Conservation (phyloP, 2,888 invertebrate genomes). For the Conchocele bisecta region DNA sequence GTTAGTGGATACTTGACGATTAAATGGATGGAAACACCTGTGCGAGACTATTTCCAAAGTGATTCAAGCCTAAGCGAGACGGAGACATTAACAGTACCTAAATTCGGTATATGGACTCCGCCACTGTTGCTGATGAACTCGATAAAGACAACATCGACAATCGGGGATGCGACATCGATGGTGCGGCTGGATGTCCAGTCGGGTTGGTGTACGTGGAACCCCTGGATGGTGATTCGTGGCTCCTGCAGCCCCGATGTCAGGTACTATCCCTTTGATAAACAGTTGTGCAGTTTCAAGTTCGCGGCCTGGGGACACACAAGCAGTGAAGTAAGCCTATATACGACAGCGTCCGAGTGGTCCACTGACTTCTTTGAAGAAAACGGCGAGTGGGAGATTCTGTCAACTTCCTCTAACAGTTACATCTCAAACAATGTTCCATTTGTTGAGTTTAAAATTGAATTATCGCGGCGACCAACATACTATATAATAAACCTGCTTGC, state of each 20-base stretch:
- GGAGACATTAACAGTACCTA: too few relatives aligned
- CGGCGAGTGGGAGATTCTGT: conserved; percentile 42
- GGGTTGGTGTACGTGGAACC: conserved; percentile 36
- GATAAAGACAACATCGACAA: conserved; percentile 26
- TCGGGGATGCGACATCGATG: conserved; percentile 39
- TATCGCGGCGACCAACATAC: conserved; percentile 37
- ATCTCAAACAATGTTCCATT: conserved; percentile 22
- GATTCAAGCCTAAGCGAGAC: conserved; percentile 15
- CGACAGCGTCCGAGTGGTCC: conserved; percentile 11
- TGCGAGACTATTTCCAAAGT: neutral
- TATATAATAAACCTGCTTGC: conserved; percentile 43
- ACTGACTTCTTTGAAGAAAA: conserved; percentile 46
- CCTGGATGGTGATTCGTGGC: conserved; percentile 36
- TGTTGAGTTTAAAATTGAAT: conserved; percentile 25
- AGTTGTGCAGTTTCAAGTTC: conserved; percentile 38
- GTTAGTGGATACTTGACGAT: conserved; percentile 46
- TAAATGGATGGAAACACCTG: conserved; percentile 28
- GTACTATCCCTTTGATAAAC: conserved; percentile 50
- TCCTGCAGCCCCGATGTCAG: conserved; percentile 44
- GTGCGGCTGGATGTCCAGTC: conserved; percentile 29
- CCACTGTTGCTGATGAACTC: conserved; percentile 48
- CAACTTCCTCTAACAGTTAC: conserved; percentile 8
- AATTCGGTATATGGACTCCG: conserved; percentile 55
- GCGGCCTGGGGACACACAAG: conserved; percentile 40
- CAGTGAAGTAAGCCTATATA: conserved; percentile 22